Conservation (phyloP, 30 jellyfish, hydroid and myxozoan species). For the Turritopsis rubra region DNA sequence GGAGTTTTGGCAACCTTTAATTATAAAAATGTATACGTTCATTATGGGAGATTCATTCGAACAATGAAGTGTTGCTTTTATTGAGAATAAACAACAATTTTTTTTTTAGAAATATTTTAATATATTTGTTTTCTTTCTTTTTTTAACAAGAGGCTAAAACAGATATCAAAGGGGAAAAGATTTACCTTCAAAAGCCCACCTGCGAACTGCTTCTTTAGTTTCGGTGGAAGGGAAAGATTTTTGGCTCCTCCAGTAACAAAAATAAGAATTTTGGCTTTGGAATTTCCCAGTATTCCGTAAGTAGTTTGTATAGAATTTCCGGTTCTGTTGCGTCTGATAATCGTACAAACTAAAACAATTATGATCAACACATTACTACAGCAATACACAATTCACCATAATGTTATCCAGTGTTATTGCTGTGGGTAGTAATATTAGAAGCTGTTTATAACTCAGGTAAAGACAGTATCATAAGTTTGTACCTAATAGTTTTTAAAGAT, state of each 20-base stretch:
- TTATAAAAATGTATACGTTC: background rate
- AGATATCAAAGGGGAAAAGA: background rate
- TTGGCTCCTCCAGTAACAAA: background rate
- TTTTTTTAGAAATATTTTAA: background rate
- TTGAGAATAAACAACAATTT: background rate
- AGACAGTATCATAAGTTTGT: too few species aligned
- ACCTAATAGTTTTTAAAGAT: too few species aligned
- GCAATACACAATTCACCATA: too few species aligned
- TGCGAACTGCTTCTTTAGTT: background rate
- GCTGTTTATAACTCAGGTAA: too few species aligned
- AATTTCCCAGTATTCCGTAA: background rate
- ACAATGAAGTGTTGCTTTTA: background rate
- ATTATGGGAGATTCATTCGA: background rate
- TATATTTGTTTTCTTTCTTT: background rate
- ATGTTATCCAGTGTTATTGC: too few species aligned
- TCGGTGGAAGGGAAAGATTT: background rate
- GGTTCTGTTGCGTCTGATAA: background rate
- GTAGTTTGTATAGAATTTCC: background rate
- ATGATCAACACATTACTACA: too few species aligned
- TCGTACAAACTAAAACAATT: conserved; percentile 6
- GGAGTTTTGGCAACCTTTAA: conserved; percentile 95
- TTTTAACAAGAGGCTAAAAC: background rate
- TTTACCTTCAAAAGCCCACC: conserved; percentile 8
- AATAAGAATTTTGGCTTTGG: background rate
- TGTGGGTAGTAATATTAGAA: too few species aligned